Base-by-base conservation (phyloP, 1,140 invertebrate genomes). In the Hetaerina americana region DNA sequence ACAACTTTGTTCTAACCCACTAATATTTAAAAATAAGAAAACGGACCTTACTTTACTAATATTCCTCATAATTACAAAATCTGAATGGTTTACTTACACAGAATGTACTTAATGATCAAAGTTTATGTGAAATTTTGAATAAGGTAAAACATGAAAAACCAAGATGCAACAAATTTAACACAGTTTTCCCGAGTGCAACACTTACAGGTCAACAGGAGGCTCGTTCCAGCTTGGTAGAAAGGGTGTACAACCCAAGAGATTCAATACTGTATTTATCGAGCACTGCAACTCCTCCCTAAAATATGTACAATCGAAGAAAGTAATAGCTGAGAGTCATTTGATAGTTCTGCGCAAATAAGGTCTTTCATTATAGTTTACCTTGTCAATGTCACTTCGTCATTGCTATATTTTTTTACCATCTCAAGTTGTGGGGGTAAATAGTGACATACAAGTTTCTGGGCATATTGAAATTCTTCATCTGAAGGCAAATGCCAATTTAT, bases 401-500 rank as follows among this genome's bases (percentile, higher is more conserved):
- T 77, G 28, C 83, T 82, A 76, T 85, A 86, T 27, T 81, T 77
- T 27, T 85, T 77, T 27, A 92, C 78, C 49, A 78, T 80, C 0
- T 81, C 74, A 66, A 90, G 74, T 77, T 87, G 84, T 0, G 81
- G 78, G 0, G 82, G 74, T 29, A 92, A 77, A 78, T 92, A 93
- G 75, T 83, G 84, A 26, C 84, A 80, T n/a, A 90, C 79, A 5
- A 96, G 74, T 74, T 83, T 79, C 74, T 89, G 85, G 5, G 88
- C 85, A 74, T 85, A 86, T 8, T 80, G 77, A 0, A 91, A 83
- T 80, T 95, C 93, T 71, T 88, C 85, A 25, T 85, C 79, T 25
- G 81, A 84, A 0, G 94, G 93, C 22, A 88, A 80, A 77, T 93
- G 91, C 92, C 92, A 96, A 57, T 89, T 81, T 1, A 94, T 82